A percentile compares a stretch with the other conserved stretches of the same genome.
Conservation (phyloP, 2,888 invertebrate genomes). For the Watsonalla cultraria region DNA sequence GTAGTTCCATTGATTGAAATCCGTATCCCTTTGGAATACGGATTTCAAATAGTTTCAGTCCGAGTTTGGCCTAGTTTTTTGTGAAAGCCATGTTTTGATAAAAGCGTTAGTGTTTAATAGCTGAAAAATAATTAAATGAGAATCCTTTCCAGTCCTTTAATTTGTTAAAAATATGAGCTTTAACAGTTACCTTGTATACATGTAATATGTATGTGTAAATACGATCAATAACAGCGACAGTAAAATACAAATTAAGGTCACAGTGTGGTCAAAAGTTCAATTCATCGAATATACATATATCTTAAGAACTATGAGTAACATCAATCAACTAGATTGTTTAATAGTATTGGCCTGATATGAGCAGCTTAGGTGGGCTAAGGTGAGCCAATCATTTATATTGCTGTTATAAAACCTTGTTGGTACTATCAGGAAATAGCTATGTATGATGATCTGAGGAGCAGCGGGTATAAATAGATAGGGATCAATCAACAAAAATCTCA, state of each 20-base stretch:
- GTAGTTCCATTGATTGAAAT: no score
- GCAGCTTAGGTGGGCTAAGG: not conserved
- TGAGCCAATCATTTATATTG: not conserved
- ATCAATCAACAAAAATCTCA: not conserved
- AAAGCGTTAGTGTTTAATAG: no score
- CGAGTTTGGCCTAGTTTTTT: no score
- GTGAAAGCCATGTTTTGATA: no score
- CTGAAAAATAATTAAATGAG: no score
- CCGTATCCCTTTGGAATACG: no score
- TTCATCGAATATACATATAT: conserved; percentile 33
- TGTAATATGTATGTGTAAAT: not conserved
- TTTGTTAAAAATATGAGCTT: not conserved
- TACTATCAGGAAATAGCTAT: not conserved
- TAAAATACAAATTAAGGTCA: conserved; percentile 34
- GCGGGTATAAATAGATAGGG: not conserved
- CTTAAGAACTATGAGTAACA: conserved; percentile 23
- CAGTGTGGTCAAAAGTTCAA: conserved; percentile 32
- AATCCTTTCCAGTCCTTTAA: not conserved
- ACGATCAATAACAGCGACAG: conserved; percentile 26
- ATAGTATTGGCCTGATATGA: not conserved
- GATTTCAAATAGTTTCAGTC: no score
- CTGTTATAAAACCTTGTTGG: not conserved
- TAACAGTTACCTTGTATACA: not conserved
- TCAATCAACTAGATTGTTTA: conserved; percentile 24
- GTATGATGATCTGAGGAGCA: not conserved